These are phyloP conservation scores for Gasterosteus nipponicus DNA, from an alignment of 2,113 vertebrate species.

Conservation along the genomic window DNA sequence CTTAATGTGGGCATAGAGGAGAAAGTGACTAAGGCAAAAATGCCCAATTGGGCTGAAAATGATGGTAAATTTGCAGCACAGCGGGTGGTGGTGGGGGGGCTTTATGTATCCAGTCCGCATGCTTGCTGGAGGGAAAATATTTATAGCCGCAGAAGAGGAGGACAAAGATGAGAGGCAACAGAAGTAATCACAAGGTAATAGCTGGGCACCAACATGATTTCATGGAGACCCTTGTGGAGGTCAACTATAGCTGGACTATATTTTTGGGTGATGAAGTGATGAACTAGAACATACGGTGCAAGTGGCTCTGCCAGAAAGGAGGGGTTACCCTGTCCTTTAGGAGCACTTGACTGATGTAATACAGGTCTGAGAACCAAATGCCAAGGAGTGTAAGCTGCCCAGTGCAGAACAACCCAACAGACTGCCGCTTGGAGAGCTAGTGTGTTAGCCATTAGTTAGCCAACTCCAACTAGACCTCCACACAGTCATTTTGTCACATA, in stretches of 20 bases:
- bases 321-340: too few species aligned
- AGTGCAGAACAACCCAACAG: neutral
- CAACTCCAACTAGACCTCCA: too few species aligned
- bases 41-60: constrained; percentile 47
- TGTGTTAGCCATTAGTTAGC: neutral
- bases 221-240: too few species aligned
- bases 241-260: neutral
- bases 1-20: constrained; percentile 13
- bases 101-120: constrained; percentile 16
- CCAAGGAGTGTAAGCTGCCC: neutral
- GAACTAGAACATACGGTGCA: too few species aligned
- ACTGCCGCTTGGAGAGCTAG: neutral
- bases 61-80: constrained; percentile 37
- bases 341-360: neutral
- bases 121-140: constrained; percentile 24
- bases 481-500: too few species aligned
- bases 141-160: neutral
- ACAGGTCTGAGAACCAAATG: neutral
- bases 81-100: constrained; percentile 18
- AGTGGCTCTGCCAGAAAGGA: too few species aligned
- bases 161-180: neutral
- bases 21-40: constrained; percentile 30
- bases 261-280: neutral
- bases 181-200: neutral
- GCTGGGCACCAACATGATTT: neutral